phyloP scores from a whole-genome alignment of 2,888 invertebrate species.

The Mesopsocus fuscifrons region DNA sequence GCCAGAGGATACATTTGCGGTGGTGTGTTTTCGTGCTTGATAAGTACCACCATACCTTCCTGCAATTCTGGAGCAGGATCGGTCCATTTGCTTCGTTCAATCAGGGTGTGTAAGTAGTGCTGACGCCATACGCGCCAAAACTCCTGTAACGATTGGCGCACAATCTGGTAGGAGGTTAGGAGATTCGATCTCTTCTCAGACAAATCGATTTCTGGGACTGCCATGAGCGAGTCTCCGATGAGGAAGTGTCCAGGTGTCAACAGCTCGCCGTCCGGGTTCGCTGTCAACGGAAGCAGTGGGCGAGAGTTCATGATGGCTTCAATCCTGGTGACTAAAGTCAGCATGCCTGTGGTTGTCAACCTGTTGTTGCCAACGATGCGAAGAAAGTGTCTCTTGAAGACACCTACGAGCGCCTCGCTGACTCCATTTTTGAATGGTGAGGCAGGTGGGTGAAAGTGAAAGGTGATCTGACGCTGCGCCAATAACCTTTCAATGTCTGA shows the following conservation, averaged over 20 bases:
- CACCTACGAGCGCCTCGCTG: conserved; percentile 10
- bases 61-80: not conserved
- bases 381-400: conserved; percentile 13
- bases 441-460: conserved; percentile 13
- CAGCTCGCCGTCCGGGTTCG: conserved; percentile 13
- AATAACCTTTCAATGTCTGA: conserved; percentile 10
- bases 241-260: conserved; percentile 16
- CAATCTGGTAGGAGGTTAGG: conserved; percentile 1
- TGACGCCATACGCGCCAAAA: conserved; percentile 1
- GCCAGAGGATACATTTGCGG: not conserved
- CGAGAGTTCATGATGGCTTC: conserved; percentile 16
- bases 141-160: conserved; percentile 1
- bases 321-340: conserved; percentile 13
- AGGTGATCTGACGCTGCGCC: conserved; percentile 11
- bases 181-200: conserved; percentile 1
- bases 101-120: not conserved
- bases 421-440: not conserved
- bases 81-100: not conserved
- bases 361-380: conserved; percentile 11
- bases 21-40: not conserved
- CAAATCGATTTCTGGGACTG: conserved; percentile 10
- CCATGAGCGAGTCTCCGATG: conserved; percentile 11
- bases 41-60: not conserved
- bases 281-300: conserved; percentile 13
- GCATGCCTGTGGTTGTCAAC: conserved; percentile 14